Conservation (phyloP, 2,113 vertebrate genomes). For the Ammodytes dubius region DNA sequence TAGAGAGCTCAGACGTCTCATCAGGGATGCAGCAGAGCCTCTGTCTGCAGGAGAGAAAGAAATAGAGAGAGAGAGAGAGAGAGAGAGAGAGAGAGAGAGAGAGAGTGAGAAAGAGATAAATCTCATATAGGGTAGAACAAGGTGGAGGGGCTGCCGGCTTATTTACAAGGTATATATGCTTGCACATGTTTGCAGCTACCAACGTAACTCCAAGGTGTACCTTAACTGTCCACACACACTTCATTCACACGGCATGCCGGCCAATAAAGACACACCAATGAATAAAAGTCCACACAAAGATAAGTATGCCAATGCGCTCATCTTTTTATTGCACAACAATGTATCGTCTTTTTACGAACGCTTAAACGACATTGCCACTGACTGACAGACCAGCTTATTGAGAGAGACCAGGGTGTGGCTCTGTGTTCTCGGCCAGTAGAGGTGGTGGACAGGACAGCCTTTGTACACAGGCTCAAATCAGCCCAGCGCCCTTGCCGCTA, state of each 20-base stretch:
- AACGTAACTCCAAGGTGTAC: constrained; percentile 23
- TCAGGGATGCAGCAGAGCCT: constrained; percentile 84
- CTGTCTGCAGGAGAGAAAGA: constrained; percentile 76
- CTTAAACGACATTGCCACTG: constrained; percentile 86
- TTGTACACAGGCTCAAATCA: constrained; percentile 70
- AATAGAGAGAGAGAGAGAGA: constrained; percentile 44
- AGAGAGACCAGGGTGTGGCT: constrained; percentile 81
- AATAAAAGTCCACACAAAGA: constrained; percentile 70
- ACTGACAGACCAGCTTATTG: constrained; percentile 84
- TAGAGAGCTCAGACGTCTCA: constrained; percentile 81
- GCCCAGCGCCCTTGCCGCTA: constrained; percentile 37
- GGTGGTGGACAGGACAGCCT: constrained; percentile 78
- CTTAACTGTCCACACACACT: constrained; percentile 36
- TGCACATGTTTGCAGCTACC: constrained; percentile 23
- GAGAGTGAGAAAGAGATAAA: constrained; percentile 54
- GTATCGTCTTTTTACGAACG: constrained; percentile 85
- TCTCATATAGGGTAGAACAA: constrained; percentile 61
- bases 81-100: constrained; percentile 35
- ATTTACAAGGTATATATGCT: constrained; percentile 51
- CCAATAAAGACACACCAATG: constrained; percentile 15
- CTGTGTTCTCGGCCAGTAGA: constrained; percentile 75
- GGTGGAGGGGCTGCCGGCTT: constrained; percentile 46
- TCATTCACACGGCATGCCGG: background rate
- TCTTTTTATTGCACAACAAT: constrained; percentile 94
- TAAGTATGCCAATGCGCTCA: constrained; percentile 89